A percentile compares a stretch with the other conserved stretches of the same genome.
Evolutionary conservation across 2,113 vertebrate genomes (phyloP).

Genomic region (Ciconia maguari): DNA sequence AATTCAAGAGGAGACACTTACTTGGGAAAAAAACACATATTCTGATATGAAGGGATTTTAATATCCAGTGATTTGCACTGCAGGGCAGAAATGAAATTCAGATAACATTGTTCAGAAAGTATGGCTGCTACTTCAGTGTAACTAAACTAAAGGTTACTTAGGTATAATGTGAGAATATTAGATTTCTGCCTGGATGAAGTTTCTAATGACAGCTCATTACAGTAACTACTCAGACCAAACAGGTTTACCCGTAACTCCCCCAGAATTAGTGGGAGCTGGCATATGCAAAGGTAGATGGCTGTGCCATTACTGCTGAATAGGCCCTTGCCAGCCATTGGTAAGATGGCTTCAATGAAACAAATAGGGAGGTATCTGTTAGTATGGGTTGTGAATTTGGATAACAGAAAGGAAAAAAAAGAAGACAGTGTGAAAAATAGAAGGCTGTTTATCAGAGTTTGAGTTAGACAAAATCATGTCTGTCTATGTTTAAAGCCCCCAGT

Average conservation of each 20-base stretch:
- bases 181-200: neutral
- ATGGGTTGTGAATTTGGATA: neutral
- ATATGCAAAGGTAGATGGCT: neutral
- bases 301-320: neutral
- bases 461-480: neutral
- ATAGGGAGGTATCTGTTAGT: neutral
- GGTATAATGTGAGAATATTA: neutral
- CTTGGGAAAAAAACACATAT: neutral
- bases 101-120: neutral
- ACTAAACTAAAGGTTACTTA: neutral
- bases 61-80: neutral
- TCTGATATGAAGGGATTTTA: neutral
- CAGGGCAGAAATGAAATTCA: neutral
- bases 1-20: neutral
- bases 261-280: neutral
- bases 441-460: neutral
- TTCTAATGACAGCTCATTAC: neutral
- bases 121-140: neutral
- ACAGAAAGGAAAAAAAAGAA: neutral
- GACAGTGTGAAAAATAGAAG: neutral
- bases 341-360: neutral
- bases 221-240: neutral
- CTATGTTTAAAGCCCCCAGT: neutral
- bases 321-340: neutral
- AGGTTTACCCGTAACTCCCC: neutral